phyloP scores from a whole-genome alignment of 2,113 vertebrate species.

The Neotoma lepida region DNA sequence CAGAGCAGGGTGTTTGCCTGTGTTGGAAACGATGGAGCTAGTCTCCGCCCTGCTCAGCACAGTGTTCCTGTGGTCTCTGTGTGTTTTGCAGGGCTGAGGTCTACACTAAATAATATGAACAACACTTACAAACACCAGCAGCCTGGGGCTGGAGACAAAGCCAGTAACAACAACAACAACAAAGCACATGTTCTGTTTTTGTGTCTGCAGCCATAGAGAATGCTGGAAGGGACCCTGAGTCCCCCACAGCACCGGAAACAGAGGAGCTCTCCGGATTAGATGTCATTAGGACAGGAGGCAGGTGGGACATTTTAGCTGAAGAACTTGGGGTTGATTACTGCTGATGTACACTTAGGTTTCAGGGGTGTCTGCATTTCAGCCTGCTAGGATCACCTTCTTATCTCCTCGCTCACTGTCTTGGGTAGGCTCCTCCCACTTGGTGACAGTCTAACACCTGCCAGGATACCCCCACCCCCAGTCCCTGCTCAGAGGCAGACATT shows the following conservation, averaged over 20 bases:
- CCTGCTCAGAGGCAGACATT: neutral
- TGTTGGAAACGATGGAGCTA: neutral
- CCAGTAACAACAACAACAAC: neutral
- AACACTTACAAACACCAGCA: neutral
- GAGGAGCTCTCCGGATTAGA: constrained; percentile 59
- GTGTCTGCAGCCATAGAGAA: constrained; percentile 9
- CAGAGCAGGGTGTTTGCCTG: constrained; percentile 10
- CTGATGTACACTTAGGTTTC: constrained; percentile 69
- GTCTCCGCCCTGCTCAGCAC: neutral
- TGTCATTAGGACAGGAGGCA: constrained; percentile 54
- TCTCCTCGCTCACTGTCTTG: neutral
- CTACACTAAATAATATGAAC: neutral
- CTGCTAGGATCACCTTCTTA: neutral
- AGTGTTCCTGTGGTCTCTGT: neutral
- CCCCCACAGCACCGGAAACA: constrained; percentile 4
- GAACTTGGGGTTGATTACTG: constrained; percentile 56
- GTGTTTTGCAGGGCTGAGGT: neutral
- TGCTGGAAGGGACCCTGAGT: constrained; percentile 8
- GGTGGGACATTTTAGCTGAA: constrained; percentile 32
- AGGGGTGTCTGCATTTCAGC: constrained; percentile 34
- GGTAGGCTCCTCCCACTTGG: neutral
- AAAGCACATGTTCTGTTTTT: neutral
- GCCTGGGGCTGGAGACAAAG: neutral
- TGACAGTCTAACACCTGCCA: constrained; percentile 9
- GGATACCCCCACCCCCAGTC: too few relatives aligned